phyloP scores from a whole-genome alignment of 1,140 invertebrate species.

The Maconellicoccus hirsutus region DNA sequence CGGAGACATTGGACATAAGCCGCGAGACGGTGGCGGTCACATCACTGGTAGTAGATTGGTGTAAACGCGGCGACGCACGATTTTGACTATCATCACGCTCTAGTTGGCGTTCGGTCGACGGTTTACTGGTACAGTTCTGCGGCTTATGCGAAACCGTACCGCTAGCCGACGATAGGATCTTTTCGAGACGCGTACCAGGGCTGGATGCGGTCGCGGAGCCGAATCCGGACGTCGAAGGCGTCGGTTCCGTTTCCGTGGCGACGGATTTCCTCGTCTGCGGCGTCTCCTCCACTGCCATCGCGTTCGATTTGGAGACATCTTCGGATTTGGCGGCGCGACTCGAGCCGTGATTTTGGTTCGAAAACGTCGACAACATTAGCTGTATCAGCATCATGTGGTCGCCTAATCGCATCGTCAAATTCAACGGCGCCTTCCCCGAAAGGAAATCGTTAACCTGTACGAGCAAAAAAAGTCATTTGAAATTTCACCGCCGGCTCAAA shows the following conservation, averaged over 20 bases:
- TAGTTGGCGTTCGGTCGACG: conserved; percentile 20
- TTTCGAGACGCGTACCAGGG: conserved; percentile 7
- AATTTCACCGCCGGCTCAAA: no score
- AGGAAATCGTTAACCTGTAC: conserved; percentile 81
- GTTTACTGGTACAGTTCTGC: conserved; percentile 14
- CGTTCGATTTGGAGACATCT: conserved; percentile 28
- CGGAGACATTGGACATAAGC: background rate
- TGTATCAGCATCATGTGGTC: conserved; percentile 97
- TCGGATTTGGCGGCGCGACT: conserved; percentile 29
- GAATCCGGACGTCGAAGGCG: conserved; percentile 23
- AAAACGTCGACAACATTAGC: conserved; percentile 74
- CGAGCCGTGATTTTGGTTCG: conserved; percentile 4
- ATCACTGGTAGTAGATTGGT: conserved; percentile 16
- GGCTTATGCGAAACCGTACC: background rate
- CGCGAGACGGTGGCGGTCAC: conserved; percentile 12
- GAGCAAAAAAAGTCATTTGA: no score
- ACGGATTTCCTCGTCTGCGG: conserved; percentile 30
- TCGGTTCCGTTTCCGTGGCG: conserved; percentile 23
- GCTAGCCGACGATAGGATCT: background rate
- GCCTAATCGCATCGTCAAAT: conserved; percentile 84
- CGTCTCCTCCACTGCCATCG: conserved; percentile 29
- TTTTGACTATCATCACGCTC: conserved; percentile 19
- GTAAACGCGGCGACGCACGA: conserved; percentile 27
- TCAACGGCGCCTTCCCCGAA: conserved; percentile 82
- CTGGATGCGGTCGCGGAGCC: conserved; percentile 26